These are phyloP conservation scores for Oryzias celebensis DNA, from an alignment of 2,113 vertebrate species.

Conservation along the genomic window DNA sequence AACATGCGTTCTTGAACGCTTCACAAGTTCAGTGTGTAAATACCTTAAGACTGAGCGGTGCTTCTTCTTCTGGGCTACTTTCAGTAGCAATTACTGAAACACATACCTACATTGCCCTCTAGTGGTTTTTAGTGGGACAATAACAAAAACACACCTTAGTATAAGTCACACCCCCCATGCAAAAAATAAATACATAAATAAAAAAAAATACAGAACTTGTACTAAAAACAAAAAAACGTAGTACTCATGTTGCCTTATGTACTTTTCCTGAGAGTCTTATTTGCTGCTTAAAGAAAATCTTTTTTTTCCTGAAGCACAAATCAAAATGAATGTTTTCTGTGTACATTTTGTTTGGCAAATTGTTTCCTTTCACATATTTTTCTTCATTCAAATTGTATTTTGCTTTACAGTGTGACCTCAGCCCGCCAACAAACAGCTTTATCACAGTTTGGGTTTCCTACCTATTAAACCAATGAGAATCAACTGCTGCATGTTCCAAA, in stretches of 20 bases:
- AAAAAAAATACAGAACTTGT: background rate
- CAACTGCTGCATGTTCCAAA: background rate
- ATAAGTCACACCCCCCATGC: too few species aligned
- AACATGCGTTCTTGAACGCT: too few species aligned
- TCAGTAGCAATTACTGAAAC: too few species aligned
- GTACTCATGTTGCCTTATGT: background rate
- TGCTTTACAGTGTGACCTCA: background rate
- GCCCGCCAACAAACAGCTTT: slow-evolving; percentile 1
- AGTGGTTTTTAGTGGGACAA: too few species aligned
- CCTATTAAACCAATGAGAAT: slow-evolving; percentile 15
- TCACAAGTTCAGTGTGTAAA: too few species aligned
- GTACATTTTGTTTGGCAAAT: background rate
- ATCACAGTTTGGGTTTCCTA: background rate
- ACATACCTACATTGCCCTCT: too few species aligned
- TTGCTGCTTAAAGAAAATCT: slow-evolving; percentile 16
- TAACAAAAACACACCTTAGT: too few species aligned
- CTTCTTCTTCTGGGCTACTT: too few species aligned
- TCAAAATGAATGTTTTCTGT: background rate
- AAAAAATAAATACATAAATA: too few species aligned
- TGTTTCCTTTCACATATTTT: background rate
- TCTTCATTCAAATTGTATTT: background rate
- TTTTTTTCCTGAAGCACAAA: slow-evolving; percentile 4
- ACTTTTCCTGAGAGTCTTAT: slow-evolving; percentile 4
- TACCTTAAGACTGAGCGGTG: too few species aligned
- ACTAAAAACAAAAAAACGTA: background rate